Percentiles rank a stretch among this genome's conserved stretches.
Conservation (phyloP, 2,113 vertebrate species). For the Lonchura striata region DNA sequence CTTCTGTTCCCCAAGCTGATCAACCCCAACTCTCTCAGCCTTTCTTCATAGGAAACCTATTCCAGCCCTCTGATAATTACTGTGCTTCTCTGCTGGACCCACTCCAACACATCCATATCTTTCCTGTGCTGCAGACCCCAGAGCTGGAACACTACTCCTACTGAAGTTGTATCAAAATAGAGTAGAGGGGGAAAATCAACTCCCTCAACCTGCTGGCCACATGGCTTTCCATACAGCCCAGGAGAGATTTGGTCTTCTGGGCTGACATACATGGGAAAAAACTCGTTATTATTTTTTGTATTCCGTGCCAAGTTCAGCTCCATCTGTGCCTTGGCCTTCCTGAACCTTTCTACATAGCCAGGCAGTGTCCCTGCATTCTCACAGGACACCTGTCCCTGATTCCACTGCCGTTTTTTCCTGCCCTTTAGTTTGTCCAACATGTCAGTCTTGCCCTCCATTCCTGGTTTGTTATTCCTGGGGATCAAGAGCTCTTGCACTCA, state of each 20-base stretch:
- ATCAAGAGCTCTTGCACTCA: background rate
- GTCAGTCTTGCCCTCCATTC: background rate
- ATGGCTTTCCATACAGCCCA: accelerated
- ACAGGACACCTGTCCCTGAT: no score
- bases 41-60: background rate
- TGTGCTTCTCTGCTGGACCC: background rate
- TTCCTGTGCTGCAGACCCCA: background rate
- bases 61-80: background rate
- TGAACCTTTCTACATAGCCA: background rate
- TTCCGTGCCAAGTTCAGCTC: background rate
- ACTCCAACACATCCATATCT: background rate
- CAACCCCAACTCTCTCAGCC: background rate
- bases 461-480: background rate
- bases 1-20: background rate
- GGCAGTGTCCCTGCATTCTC: no score
- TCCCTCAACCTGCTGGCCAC: background rate
- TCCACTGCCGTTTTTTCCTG: background rate
- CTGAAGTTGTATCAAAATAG: background rate
- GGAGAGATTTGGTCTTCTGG: background rate
- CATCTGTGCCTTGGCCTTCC: background rate
- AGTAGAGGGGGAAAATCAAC: background rate
- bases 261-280: background rate
- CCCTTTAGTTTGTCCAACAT: background rate
- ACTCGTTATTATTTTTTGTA: background rate
- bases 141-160: background rate